Percentiles rank a stretch among this genome's conserved stretches.
Conservation (phyloP, 1,140 invertebrate genomes). For the Camponotus pennsylvanicus region DNA sequence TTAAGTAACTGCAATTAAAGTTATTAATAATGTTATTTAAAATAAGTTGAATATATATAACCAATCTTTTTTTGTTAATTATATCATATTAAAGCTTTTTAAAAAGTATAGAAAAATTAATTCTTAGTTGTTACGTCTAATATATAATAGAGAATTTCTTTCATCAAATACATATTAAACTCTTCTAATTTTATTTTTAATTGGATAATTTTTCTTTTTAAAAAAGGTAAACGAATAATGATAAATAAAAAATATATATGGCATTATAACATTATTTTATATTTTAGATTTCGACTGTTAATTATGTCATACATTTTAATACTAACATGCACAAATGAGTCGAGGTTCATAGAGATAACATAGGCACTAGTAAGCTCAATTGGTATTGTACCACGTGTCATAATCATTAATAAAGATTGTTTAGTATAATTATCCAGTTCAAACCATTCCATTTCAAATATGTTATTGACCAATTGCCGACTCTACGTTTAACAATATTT, state of each 20-base stretch:
- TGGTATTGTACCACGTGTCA: conserved; percentile 48
- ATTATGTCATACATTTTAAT: background rate
- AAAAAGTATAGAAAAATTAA: background rate
- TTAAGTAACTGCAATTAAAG: conserved; percentile 64
- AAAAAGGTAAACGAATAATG: background rate
- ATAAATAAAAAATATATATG: too few relatives aligned
- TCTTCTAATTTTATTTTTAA: background rate
- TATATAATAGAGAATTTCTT: background rate
- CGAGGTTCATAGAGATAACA: conserved; percentile 54
- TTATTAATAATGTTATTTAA: background rate
- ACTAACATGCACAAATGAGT: conserved; percentile 62
- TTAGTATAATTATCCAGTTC: background rate
- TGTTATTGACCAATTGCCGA: background rate
- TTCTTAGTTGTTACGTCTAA: background rate
- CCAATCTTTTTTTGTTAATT: background rate
- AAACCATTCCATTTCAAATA: conserved; percentile 54
- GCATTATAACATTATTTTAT: background rate
- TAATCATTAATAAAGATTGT: conserved; percentile 37
- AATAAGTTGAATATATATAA: background rate
- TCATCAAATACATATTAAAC: background rate
- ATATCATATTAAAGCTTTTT: background rate
- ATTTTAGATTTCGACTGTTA: background rate
- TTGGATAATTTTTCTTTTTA: background rate
- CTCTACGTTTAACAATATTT: conserved; percentile 36
- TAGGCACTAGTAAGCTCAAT: conserved; percentile 40